Conservation (phyloP, 2,113 vertebrate genomes). For the Crotalus tigris region DNA sequence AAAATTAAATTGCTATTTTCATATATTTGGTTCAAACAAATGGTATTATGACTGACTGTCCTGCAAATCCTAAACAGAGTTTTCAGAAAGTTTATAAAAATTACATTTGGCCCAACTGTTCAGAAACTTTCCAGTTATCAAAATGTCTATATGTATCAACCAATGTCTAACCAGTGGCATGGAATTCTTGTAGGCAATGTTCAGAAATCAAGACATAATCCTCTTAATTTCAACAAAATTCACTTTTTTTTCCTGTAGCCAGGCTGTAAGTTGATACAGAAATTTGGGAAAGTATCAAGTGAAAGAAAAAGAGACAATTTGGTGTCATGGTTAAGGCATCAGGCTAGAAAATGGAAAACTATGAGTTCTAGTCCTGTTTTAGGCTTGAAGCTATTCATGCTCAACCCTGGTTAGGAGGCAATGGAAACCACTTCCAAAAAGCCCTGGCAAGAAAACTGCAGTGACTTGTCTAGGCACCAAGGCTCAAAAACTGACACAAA, state of each 20-base stretch:
- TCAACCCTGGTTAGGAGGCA: not conserved
- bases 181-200: not conserved
- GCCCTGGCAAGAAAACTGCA: not conserved
- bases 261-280: no score
- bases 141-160: not conserved
- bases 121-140: not conserved
- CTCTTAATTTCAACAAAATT: not conserved
- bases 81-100: not conserved
- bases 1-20: not conserved
- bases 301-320: not conserved
- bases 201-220: not conserved
- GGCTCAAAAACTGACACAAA: not conserved
- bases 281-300: not conserved
- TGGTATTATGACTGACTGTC: not conserved
- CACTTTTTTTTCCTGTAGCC: no score
- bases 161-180: not conserved
- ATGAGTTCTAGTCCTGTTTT: not conserved
- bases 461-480: not conserved
- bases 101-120: not conserved
- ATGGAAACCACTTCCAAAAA: not conserved
- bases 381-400: not conserved
- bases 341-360: not conserved
- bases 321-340: not conserved
- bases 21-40: not conserved
- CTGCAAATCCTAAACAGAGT: not conserved